Evolutionary conservation across 1,140 invertebrate genomes (phyloP).

Genomic region (Ips nitidus): DNA sequence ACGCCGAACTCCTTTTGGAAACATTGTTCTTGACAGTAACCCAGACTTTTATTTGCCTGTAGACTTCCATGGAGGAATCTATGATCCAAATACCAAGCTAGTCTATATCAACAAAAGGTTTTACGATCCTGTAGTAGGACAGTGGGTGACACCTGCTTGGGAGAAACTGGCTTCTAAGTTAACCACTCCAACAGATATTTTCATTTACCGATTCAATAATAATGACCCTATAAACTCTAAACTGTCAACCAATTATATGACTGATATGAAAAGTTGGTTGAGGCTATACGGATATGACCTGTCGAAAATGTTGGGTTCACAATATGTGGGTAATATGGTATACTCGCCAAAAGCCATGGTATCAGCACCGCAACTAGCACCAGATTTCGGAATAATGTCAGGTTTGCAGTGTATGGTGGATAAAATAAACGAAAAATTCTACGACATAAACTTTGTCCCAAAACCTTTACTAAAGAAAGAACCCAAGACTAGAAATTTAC

Average conservation of each 20-base stretch:
- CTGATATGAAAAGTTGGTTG: slow-evolving; percentile 81
- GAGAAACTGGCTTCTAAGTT: slow-evolving; percentile 78
- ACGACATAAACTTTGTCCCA: slow-evolving; percentile 79
- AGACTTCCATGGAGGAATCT: slow-evolving; percentile 89
- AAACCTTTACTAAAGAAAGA: slow-evolving; percentile 79
- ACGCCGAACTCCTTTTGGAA: slow-evolving; percentile 86
- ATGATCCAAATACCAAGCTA: slow-evolving; percentile 81
- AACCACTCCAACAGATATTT: slow-evolving; percentile 83
- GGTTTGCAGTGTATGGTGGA: slow-evolving; percentile 85
- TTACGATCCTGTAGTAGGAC: slow-evolving; percentile 90
- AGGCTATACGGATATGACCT: slow-evolving; percentile 86
- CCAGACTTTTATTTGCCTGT: slow-evolving; percentile 88
- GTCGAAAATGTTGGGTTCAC: slow-evolving; percentile 78
- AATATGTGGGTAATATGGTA: slow-evolving; percentile 73
- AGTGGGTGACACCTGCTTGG: slow-evolving; percentile 94
- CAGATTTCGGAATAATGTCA: slow-evolving; percentile 85
- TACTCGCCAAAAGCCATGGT: slow-evolving; percentile 75
- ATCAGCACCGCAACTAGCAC: slow-evolving; percentile 74
- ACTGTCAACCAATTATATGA: slow-evolving; percentile 77
- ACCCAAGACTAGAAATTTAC: slow-evolving; percentile 74
- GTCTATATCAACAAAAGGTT: slow-evolving; percentile 81
- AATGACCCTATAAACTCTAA: slow-evolving; percentile 89
- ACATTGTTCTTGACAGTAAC: slow-evolving; percentile 83
- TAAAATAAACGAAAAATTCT: slow-evolving; percentile 77
- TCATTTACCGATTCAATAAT: slow-evolving; percentile 87